Percentiles rank a stretch among this genome's conserved stretches.
Evolutionary conservation across 2,797 vertebrate genomes (phyloP).

Genomic region (Parauchenoglanis ngamensis): DNA sequence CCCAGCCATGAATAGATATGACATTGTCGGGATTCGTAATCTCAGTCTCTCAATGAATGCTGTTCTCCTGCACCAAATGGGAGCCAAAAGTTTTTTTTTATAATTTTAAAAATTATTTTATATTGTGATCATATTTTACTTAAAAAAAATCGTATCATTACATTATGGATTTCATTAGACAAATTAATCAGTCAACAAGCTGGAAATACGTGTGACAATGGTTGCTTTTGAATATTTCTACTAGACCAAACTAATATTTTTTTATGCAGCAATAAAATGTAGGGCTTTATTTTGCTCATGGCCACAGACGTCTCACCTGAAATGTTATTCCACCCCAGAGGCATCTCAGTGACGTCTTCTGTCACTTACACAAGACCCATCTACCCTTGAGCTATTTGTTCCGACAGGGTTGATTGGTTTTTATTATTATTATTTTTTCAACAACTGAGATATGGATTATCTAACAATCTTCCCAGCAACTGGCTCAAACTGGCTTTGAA

Average conservation of each 20-base stretch:
- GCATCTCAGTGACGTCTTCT: conserved; percentile 1
- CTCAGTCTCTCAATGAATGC: not conserved
- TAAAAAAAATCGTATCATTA: no score
- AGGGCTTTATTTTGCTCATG: not conserved
- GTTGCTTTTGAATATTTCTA: not conserved
- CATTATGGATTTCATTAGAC: not conserved
- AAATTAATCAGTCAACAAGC: not conserved
- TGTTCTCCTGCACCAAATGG: not conserved
- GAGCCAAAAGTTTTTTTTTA: not conserved
- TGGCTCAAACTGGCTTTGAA: conserved; percentile 25
- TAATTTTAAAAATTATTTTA: not conserved
- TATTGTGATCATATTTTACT: not conserved
- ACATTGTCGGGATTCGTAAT: not conserved
- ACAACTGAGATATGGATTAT: not conserved
- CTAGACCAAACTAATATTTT: not conserved
- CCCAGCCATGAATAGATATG: not conserved
- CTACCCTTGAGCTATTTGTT: not conserved
- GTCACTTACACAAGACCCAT: not conserved
- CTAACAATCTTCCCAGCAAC: not conserved
- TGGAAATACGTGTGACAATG: not conserved
- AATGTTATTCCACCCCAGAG: not conserved
- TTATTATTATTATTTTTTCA: not conserved
- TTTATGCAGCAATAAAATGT: not conserved
- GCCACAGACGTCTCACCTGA: not conserved
- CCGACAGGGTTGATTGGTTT: not conserved